A percentile compares a stretch with the other conserved stretches of the same genome.
Conservation (phyloP, 2,797 vertebrate genomes). For the Cyclopterus lumpus region DNA sequence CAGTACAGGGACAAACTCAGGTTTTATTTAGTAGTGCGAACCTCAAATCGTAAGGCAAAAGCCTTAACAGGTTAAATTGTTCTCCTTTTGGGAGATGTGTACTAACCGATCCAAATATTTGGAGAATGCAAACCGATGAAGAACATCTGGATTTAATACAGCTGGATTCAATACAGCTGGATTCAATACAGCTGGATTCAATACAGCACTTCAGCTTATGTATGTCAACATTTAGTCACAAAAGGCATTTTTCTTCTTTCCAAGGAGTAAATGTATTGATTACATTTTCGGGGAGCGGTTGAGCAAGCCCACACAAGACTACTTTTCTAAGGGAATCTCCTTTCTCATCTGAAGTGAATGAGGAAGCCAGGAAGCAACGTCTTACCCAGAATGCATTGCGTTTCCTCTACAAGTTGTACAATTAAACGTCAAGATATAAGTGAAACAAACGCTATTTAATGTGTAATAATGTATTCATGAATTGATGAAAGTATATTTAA, state of each 20-base stretch:
- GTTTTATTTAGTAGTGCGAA: background rate
- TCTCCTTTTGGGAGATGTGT: background rate
- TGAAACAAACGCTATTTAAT: background rate
- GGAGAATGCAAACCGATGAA: no score
- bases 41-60: background rate
- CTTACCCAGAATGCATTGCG: background rate
- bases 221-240: background rate
- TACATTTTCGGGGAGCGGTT: constrained; percentile 1
- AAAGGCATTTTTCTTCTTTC: background rate
- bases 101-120: no score
- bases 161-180: no score
- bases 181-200: no score
- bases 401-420: background rate
- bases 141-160: no score
- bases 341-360: constrained; percentile 11
- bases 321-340: constrained; percentile 34
- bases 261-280: background rate
- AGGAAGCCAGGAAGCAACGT: background rate
- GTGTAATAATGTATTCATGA: background rate
- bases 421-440: background rate
- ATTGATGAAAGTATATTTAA: background rate
- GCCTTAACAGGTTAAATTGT: background rate
- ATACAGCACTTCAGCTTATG: no score
- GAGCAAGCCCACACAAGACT: background rate
- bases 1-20: background rate